phyloP scores from a whole-genome alignment of 2,888 invertebrate species.

The Temnothorax ravouxi region DNA sequence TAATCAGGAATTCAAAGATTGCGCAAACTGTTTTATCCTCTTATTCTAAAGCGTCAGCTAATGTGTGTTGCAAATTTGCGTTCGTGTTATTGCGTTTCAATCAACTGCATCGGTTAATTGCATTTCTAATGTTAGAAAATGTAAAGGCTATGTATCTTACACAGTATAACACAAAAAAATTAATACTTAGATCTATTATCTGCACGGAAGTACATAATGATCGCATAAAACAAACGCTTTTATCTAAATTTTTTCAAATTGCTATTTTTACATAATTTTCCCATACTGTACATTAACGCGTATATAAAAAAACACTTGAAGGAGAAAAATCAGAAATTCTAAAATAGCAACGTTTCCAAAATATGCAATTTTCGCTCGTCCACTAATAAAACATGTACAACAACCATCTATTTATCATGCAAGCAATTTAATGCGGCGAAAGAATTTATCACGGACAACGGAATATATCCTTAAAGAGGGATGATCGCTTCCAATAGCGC shows the following conservation, averaged over 20 bases:
- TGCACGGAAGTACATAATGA: neutral
- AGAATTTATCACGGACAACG: constrained; percentile 27
- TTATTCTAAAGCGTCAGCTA: constrained; percentile 8
- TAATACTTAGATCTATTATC: neutral
- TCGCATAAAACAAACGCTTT: neutral
- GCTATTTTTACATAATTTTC: neutral
- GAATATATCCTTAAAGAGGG: constrained; percentile 47
- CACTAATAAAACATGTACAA: neutral
- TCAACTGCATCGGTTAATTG: constrained; percentile 43
- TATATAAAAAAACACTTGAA: neutral
- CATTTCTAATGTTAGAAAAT: constrained; percentile 17
- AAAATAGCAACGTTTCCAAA: neutral
- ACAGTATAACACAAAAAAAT: constrained; percentile 13
- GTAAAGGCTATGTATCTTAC: neutral
- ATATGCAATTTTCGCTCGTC: neutral
- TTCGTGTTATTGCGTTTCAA: constrained; percentile 33
- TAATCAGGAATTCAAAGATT: constrained; percentile 14
- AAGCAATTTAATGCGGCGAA: constrained; percentile 27
- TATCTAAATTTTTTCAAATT: neutral
- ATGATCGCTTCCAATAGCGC: constrained; percentile 52
- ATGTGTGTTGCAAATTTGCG: constrained; percentile 11
- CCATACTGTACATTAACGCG: neutral
- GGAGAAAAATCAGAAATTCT: neutral
- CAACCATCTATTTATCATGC: constrained; percentile 3
- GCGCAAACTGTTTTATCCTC: constrained; percentile 7